Evolutionary conservation across 2,113 vertebrate species (phyloP), one percentile per base, ranked within the genome.

Genomic region (Thymallus thymallus): DNA sequence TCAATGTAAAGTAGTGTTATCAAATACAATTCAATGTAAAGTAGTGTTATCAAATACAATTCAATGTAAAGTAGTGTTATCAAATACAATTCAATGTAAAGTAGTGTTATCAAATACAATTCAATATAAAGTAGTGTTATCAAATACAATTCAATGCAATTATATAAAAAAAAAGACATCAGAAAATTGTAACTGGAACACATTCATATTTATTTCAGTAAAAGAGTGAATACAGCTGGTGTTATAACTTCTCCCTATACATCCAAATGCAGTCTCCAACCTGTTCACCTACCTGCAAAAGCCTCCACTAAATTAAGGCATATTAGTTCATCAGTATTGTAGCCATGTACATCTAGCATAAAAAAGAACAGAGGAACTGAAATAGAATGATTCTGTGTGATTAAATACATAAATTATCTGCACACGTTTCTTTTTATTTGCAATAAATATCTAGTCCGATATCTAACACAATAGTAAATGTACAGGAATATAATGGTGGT

Each of bases 211-310:
- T 91, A 92, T 41, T 92, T 92, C 88, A 86, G 80, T 78, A 86
- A 90, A 90, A 90, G 85, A 80, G 78, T 89, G 85, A 82, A 88
- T 87, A 91, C 90, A 91, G 88, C 90, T 91, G 92, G 89, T 91
- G 86, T 88, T 87, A 72, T 45, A n/a, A 77, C 82, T 84, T 79
- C 73, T 85, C 76, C 81, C 77, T 82, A 80, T 87, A 77, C 89
- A 90, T 84, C 80, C 80, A 82, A 74, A 79, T 73, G 76, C 74
- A 79, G 79, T 82, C 71, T 72, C 70, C 78, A 75, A 73, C 75
- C 78, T 65, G 87, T 84, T 87, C 81, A 88, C 86, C 82, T 88
- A 86, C 85, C 82, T 88, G 70, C 80, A 78, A 81, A 80, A 89
- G 32, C 65, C 79, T 78, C 73, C 72, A 78, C 84, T 71, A 82